These are phyloP conservation scores for Dermolepida albohirtum DNA, from an alignment of 2,888 invertebrate genomes.

Conservation along the genomic window DNA sequence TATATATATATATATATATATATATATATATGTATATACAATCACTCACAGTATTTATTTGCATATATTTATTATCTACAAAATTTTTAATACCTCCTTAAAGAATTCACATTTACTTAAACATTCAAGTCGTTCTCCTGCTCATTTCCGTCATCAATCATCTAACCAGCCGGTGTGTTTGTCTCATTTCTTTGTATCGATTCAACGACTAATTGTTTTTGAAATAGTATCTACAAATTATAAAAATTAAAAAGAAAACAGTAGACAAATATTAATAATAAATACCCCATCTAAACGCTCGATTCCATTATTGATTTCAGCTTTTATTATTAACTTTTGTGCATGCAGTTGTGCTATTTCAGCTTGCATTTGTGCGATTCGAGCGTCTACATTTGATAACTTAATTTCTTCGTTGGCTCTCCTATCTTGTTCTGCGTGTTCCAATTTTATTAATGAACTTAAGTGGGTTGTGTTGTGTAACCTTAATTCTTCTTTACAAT, in stretches of 20 bases:
- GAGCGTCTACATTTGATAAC: not conserved
- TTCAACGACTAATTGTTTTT: constrained; percentile 8
- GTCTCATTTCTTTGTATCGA: constrained; percentile 7
- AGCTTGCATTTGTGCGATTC: not conserved
- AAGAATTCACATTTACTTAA: no score
- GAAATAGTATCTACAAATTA: constrained; percentile 13
- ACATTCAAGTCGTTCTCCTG: no score
- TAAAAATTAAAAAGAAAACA: constrained; percentile 11
- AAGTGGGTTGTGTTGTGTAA: constrained; percentile 13
- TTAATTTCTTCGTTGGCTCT: not conserved
- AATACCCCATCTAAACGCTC: constrained; percentile 8
- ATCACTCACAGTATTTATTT: no score
- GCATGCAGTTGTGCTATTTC: not conserved
- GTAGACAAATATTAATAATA: constrained; percentile 8
- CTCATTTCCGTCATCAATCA: no score
- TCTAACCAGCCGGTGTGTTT: no score
- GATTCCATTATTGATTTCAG: constrained; percentile 5
- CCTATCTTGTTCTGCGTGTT: not conserved
- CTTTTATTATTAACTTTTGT: constrained; percentile 6
- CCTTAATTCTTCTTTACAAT: constrained; percentile 4
- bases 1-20: no score
- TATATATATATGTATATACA: no score
- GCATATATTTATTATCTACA: no score
- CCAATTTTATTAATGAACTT: not conserved
- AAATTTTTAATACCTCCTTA: no score